Evolutionary conservation across 2,888 invertebrate species (phyloP), one percentile per base, ranked within the genome.

Genomic region (Leptopilina myrica): DNA sequence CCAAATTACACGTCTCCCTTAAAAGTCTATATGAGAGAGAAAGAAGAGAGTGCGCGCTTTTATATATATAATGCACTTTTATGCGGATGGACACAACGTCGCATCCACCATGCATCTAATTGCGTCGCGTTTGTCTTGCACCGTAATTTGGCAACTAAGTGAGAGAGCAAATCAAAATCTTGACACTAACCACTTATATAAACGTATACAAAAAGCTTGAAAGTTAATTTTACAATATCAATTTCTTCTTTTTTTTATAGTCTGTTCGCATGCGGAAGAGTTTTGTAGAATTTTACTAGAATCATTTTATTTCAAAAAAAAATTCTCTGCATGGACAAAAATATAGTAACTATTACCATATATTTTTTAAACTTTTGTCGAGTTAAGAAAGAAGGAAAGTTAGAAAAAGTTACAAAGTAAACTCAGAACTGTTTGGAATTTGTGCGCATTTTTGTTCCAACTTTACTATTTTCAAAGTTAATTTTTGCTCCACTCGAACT

Each of bases 1-100:
- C 81, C 73, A 83, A 83, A 84, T 84, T 84, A 81, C 77, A 83
- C 81, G 81, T 81, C 80, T 81, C 78, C 76, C 76, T 81, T 77
- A 81, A 83, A 83, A 83, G 79, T 82, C 33, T 73, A 20, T 62
- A 20, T 9, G 62, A 62, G 62, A 62, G 62, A 62, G 9, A 62
- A 9, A 62, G 62, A 62, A 59, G 59, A 59, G 15, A 59, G 59
- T n/a, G 59, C n/a, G 59, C 59, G 80, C 77, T 83, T 81, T 82
- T 82, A 11, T 49, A 49, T 81, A 80, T 81, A 82, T 77, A 82
- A 80, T 80, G 82, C 73, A 33, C 56, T 53, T 20, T 49, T 49
- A 49, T 49, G 49, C 49, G 33, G 69, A 49, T 49, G 56, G 56
- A 73, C 69, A 73, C 69, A 73, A 56, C 53, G 53, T 69, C 53